Percentiles rank a stretch among this genome's conserved stretches.
Conservation (phyloP, 1,140 invertebrate species). For the Stegodyphus mimosarum region DNA sequence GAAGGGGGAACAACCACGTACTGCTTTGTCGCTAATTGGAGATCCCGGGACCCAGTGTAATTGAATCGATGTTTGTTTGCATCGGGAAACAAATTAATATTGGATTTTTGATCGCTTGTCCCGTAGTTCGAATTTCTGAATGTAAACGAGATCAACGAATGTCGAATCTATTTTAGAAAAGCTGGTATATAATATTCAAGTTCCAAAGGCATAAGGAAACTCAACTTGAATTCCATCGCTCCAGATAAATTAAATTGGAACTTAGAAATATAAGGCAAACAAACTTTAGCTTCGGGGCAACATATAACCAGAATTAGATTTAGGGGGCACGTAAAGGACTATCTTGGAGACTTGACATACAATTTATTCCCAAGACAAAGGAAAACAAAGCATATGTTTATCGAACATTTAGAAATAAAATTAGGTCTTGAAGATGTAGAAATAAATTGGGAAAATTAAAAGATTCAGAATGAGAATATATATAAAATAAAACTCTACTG, state of each 20-base stretch:
- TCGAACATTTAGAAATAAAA: no score
- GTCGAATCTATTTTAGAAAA: not conserved
- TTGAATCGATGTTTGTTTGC: constrained; percentile 26
- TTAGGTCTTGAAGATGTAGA: no score
- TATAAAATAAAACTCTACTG: no score
- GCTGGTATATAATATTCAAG: not conserved
- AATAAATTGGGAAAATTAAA: no score
- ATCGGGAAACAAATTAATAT: constrained; percentile 54
- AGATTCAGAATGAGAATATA: no score
- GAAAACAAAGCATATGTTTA: no score
- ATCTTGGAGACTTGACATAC: no score
- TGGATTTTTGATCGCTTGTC: constrained; percentile 38
- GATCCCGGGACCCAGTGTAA: constrained; percentile 9
- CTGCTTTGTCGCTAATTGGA: constrained; percentile 20
- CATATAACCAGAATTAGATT: no score
- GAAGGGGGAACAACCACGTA: not conserved
- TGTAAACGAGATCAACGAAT: not conserved
- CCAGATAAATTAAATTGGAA: not conserved
- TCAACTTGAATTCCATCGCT: not conserved
- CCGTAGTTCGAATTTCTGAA: not conserved
- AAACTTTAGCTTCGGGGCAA: no score
- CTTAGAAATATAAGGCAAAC: not conserved
- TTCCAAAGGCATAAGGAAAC: not conserved
- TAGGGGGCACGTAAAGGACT: no score
- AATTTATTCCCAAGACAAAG: no score